A percentile compares a stretch with the other conserved stretches of the same genome.
Evolutionary conservation across 2,113 vertebrate species (phyloP).

Genomic region (Tichodroma muraria): DNA sequence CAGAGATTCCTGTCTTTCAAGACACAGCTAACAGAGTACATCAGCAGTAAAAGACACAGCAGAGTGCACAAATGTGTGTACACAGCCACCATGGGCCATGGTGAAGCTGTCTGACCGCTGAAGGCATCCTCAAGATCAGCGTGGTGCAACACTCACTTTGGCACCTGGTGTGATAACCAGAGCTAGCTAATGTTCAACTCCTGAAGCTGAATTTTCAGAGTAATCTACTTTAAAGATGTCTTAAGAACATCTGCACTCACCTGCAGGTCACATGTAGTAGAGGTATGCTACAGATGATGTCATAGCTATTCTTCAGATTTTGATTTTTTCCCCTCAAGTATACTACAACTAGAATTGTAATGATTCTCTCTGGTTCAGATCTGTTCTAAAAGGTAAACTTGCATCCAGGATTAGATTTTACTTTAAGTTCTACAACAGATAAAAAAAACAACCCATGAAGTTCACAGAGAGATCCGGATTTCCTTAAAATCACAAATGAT

Average conservation of each 20-base stretch:
- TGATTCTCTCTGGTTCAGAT: not conserved
- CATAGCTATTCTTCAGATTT: not conserved
- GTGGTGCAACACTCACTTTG: not conserved
- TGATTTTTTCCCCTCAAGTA: not conserved
- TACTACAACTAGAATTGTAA: not conserved
- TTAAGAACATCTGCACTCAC: not conserved
- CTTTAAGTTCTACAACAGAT: not conserved
- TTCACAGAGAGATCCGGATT: not conserved
- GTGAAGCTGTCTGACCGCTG: not conserved
- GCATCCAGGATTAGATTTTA: not conserved
- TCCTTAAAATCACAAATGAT: not conserved
- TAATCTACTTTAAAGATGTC: not conserved
- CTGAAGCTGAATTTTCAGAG: not conserved
- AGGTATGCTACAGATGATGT: not conserved
- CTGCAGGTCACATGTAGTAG: not conserved
- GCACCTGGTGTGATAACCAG: not conserved
- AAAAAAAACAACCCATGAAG: not conserved
- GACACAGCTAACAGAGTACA: not conserved
- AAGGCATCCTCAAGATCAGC: not conserved
- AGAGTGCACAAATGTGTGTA: not conserved
- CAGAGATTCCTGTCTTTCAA: not conserved
- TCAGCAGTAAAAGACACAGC: not conserved
- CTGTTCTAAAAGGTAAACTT: not conserved
- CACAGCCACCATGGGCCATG: rapidly evolving
- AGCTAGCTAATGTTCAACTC: not conserved